phyloP scores from a whole-genome alignment of 2,888 invertebrate species.

The Tipula confusa region DNA sequence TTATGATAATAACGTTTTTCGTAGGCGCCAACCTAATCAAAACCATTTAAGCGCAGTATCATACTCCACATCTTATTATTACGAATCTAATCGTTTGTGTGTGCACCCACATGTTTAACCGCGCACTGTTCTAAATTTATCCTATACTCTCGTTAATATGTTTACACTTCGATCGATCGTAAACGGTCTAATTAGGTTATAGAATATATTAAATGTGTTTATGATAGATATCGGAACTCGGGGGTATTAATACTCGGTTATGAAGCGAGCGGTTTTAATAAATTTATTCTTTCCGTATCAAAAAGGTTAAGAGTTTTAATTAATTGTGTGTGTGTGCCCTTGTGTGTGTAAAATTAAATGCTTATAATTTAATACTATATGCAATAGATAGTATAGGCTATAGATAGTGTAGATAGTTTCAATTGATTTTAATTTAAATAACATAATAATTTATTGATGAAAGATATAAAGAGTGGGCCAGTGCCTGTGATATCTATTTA shows the following conservation, averaged over 20 bases:
- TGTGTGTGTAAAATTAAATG: background rate
- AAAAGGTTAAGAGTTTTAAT: slow-evolving; percentile 12
- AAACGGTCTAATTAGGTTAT: background rate
- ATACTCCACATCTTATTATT: background rate
- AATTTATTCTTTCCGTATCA: slow-evolving; percentile 20
- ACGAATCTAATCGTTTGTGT: background rate
- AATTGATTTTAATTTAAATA: slow-evolving; percentile 6
- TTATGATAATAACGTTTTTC: background rate
- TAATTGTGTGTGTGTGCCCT: background rate
- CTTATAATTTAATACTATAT: background rate
- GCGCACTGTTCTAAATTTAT: background rate
- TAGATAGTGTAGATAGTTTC: background rate
- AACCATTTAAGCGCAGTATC: background rate
- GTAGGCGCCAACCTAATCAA: slow-evolving; percentile 8
- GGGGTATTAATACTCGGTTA: background rate
- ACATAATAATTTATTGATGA: background rate
- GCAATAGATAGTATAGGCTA: background rate
- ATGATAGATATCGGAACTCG: background rate
- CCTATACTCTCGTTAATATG: background rate
- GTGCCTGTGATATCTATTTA: too few species aligned
- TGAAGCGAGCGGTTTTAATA: background rate
- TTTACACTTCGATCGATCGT: background rate
- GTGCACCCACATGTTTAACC: background rate
- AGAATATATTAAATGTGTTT: background rate
- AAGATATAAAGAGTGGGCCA: too few species aligned